Percentiles rank a stretch among this genome's conserved stretches.
These are phyloP conservation scores for Coelinius sp. DNA, from an alignment of 2,888 invertebrate species.

Conservation along the genomic window DNA sequence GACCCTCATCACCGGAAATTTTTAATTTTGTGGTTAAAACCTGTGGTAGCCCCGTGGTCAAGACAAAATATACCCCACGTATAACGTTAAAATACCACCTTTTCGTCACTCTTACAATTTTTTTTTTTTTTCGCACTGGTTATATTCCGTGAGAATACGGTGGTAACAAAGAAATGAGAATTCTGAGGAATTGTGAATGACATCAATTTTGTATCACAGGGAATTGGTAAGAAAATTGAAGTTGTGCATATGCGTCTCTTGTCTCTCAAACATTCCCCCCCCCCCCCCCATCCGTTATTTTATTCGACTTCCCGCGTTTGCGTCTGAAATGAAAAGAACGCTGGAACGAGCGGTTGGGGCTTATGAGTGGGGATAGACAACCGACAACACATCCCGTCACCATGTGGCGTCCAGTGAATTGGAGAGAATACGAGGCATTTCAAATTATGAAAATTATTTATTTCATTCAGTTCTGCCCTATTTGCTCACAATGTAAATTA, in stretches of 20 bases:
- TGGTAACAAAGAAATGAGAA: slow-evolving; percentile 3
- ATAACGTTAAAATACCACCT: not conserved
- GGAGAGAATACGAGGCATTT: slow-evolving; percentile 5
- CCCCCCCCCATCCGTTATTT: slow-evolving; percentile 31
- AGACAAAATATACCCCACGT: slow-evolving; percentile 9
- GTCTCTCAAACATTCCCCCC: not conserved
- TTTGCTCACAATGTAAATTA: not conserved
- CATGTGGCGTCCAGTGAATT: slow-evolving; percentile 37
- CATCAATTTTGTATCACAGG: slow-evolving; percentile 15
- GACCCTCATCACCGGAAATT: slow-evolving; percentile 54
- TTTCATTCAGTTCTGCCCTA: not conserved
- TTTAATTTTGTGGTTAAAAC: slow-evolving; percentile 60
- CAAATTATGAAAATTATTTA: not conserved
- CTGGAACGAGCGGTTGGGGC: not conserved
- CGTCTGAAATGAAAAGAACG: slow-evolving; percentile 30
- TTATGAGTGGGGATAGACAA: slow-evolving; percentile 16
- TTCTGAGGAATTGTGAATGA: slow-evolving; percentile 9
- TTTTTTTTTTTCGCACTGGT: not conserved
- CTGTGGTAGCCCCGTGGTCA: slow-evolving; percentile 38
- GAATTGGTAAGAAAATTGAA: not conserved
- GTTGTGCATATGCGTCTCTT: slow-evolving; percentile 26
- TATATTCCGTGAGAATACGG: slow-evolving; percentile 4
- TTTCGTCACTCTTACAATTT: not conserved
- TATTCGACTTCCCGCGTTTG: slow-evolving; percentile 23
- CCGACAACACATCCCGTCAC: slow-evolving; percentile 37